phyloP scores from a whole-genome alignment of 2,113 vertebrate genomes.

The Noturus placidus region DNA sequence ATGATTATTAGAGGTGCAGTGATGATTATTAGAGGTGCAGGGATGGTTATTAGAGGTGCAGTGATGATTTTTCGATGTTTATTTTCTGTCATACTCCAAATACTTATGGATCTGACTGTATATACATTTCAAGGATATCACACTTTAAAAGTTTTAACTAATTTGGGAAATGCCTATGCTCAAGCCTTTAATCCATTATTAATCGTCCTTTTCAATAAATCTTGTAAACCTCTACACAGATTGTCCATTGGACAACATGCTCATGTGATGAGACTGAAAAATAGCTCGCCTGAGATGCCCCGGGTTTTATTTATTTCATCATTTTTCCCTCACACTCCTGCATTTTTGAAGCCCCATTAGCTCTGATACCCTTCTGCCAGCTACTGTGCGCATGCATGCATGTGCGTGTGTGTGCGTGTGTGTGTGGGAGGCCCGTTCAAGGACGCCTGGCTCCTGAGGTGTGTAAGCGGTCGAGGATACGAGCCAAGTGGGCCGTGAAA shows the following conservation, averaged over 20 bases:
- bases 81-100: no score
- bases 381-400: conserved; percentile 39
- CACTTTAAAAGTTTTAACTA: not conserved
- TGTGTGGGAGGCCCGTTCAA: conserved; percentile 40
- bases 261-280: not conserved
- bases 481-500: conserved; percentile 72
- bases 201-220: not conserved
- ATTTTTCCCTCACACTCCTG: conserved; percentile 61
- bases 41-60: no score
- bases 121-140: not conserved
- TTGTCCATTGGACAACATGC: not conserved
- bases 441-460: conserved; percentile 44
- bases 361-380: conserved; percentile 36
- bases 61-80: no score
- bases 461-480: conserved; percentile 57
- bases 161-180: not conserved
- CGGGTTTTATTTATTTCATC: conserved; percentile 59
- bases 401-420: conserved; percentile 54
- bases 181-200: not conserved
- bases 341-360: conserved; percentile 74
- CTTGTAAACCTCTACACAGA: not conserved
- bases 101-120: not conserved
- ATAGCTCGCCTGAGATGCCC: not conserved
- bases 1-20: no score
- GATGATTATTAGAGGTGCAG: no score